Conservation (phyloP, 1,140 invertebrate species). For the Zaprionus kolodkinae region DNA sequence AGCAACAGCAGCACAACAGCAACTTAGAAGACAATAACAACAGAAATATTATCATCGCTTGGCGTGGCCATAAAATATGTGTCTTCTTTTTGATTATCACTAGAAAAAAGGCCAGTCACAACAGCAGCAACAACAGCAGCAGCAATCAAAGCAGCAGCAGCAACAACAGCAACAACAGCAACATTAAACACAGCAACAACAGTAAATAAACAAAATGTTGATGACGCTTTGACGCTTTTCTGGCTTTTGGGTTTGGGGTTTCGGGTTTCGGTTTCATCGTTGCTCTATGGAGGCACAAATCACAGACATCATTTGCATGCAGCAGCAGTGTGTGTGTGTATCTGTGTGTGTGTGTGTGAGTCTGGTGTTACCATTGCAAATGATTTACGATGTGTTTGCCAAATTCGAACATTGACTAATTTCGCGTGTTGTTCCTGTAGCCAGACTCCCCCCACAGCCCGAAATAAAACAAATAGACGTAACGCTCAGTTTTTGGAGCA, state of each 20-base stretch:
- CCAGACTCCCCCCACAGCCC: conserved; percentile 8
- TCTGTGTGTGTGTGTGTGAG: conserved; percentile 16
- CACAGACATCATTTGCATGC: conserved; percentile 45
- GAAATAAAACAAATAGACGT: conserved; percentile 68
- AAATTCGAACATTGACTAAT: conserved; percentile 78
- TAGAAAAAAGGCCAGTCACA: conserved; percentile 22
- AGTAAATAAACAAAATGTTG: conserved; percentile 27
- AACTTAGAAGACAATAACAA: conserved; percentile 13
- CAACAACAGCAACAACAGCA: not conserved
- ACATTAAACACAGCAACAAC: not conserved
- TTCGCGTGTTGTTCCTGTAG: conserved; percentile 40
- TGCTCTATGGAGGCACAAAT: conserved; percentile 38
- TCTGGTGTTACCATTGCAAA: conserved; percentile 28
- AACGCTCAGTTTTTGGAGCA: not conserved
- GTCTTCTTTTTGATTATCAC: conserved; percentile 52
- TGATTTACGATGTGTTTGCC: conserved; percentile 75
- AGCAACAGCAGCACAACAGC: conserved; percentile 31
- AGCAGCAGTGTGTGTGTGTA: conserved; percentile 16
- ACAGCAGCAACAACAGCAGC: conserved; percentile 6
- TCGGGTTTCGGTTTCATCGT: conserved; percentile 15
- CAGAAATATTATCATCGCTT: conserved; percentile 37
- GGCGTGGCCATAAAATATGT: conserved; percentile 54
- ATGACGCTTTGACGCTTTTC: conserved; percentile 47
- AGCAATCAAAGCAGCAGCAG: not conserved
- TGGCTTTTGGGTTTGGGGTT: conserved; percentile 29